Evolutionary conservation across 1,140 invertebrate genomes (phyloP).

Genomic region (Drosophila auraria): DNA sequence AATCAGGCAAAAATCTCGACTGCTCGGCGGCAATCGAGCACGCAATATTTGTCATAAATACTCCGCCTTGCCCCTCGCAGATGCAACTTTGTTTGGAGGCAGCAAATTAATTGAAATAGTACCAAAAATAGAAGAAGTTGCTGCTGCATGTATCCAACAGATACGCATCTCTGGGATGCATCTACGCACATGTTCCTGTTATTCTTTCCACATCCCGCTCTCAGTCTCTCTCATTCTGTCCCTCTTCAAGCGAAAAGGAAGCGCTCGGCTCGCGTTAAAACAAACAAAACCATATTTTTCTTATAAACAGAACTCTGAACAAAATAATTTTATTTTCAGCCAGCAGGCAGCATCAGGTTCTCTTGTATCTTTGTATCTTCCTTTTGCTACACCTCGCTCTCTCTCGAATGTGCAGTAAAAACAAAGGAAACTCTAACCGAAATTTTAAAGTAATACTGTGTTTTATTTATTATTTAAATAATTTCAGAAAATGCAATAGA

Average conservation of each 20-base stretch:
- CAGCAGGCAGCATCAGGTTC: slow-evolving; percentile 50
- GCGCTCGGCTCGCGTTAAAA: slow-evolving; percentile 68
- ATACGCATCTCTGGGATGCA: slow-evolving; percentile 71
- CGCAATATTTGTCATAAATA: slow-evolving; percentile 73
- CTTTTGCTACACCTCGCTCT: slow-evolving; percentile 9
- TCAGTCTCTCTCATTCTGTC: neutral
- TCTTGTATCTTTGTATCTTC: slow-evolving; percentile 46
- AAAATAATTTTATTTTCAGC: slow-evolving; percentile 78
- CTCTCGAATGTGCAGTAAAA: slow-evolving; percentile 5
- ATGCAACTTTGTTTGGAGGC: slow-evolving; percentile 35
- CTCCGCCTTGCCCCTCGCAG: slow-evolving; percentile 17
- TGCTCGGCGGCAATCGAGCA: slow-evolving; percentile 34
- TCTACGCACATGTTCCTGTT: slow-evolving; percentile 41
- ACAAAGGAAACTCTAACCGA: neutral
- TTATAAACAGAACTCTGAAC: slow-evolving; percentile 72
- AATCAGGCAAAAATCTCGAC: slow-evolving; percentile 37
- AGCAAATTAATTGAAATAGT: slow-evolving; percentile 73
- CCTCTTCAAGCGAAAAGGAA: slow-evolving; percentile 59
- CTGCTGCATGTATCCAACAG: slow-evolving; percentile 62
- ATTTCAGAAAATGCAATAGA: neutral
- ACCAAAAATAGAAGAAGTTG: slow-evolving; percentile 64
- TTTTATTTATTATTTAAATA: neutral
- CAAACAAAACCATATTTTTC: slow-evolving; percentile 83
- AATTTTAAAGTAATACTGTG: neutral
- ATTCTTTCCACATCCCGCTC: neutral